phyloP scores from a whole-genome alignment of 2,113 vertebrate species.

The zebrafish (Danio rerio) region GRCz12tu NC_133187.1:31841001-31841500 shows the following conservation, averaged over 20 bases:
- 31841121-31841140: background rate
- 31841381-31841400: background rate
- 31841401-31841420: background rate
- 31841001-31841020: no score
- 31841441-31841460: no score
- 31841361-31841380: conserved; percentile 6
- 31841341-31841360: conserved; percentile 12
- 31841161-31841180: background rate
- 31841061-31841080: no score
- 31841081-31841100: no score
- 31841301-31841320: background rate
- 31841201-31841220: background rate
- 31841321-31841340: background rate
- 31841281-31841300: background rate
- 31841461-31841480: no score
- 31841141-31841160: background rate
- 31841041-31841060: no score
- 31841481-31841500: background rate
- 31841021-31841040: no score
- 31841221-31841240: background rate
- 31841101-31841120: no score
- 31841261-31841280: conserved; percentile 2
- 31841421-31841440: no score
- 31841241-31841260: background rate
- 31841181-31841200: background rate